A percentile compares a stretch with the other conserved stretches of the same genome.
phyloP scores from a whole-genome alignment of 2,888 invertebrate species.

The Rhorus exstirpatorius region DNA sequence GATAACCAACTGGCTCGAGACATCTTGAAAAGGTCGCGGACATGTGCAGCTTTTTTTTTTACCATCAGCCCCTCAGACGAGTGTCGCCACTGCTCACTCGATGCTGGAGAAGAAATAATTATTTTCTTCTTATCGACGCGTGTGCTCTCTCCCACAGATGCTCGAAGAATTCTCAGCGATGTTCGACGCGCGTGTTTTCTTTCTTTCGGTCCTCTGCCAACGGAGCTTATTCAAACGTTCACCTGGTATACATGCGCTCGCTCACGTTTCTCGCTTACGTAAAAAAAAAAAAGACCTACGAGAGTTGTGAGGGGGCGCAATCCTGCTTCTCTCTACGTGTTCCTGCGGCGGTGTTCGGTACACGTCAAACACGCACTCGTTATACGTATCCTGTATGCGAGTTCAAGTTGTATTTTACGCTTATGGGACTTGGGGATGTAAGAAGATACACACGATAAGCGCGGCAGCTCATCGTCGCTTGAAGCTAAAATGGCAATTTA shows the following conservation, averaged over 20 bases:
- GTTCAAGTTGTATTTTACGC: conserved; percentile 29
- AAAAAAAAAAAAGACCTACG: conserved; percentile 23
- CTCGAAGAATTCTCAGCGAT: conserved; percentile 11
- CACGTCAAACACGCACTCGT: conserved; percentile 31
- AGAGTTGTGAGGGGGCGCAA: conserved; percentile 37
- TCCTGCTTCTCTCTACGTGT: conserved; percentile 17
- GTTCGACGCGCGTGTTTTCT: conserved; percentile 36
- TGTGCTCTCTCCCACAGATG: conserved; percentile 5
- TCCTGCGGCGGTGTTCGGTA: conserved; percentile 30
- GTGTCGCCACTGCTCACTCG: not conserved
- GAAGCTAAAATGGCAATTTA: conserved; percentile 33
- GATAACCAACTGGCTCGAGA: conserved; percentile 10
- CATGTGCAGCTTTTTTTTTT: conserved; percentile 13
- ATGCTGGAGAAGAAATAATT: conserved; percentile 38
- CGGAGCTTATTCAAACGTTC: not conserved
- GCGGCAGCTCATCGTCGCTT: conserved; percentile 3
- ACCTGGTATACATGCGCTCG: conserved; percentile 15
- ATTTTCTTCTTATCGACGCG: conserved; percentile 22
- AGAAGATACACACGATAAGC: not conserved
- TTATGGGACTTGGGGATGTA: conserved; percentile 9
- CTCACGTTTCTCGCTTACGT: not conserved
- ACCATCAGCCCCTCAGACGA: not conserved
- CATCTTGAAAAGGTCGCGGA: conserved; percentile 18
- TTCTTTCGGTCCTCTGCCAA: conserved; percentile 37
- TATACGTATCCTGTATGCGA: conserved; percentile 22